Conservation (phyloP, 1,140 invertebrate species). For the Sinella curviseta region DNA sequence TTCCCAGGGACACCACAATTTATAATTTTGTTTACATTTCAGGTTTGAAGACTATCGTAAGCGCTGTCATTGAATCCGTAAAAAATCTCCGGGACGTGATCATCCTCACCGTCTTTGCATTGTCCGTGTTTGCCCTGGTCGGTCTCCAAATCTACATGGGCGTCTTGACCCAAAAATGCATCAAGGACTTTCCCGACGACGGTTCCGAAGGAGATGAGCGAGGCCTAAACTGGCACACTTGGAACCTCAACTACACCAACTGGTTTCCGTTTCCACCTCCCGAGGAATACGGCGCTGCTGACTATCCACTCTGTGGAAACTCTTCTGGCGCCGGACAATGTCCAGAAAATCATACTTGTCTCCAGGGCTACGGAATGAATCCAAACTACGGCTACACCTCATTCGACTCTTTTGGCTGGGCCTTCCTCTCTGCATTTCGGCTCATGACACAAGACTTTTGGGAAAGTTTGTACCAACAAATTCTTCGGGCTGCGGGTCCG, state of each 20-base stretch:
- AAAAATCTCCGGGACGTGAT: constrained; percentile 98
- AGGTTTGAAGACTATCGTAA: constrained; percentile 99
- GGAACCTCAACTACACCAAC: not conserved
- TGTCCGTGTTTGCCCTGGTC: constrained; percentile 96
- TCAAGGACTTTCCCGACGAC: constrained; percentile 79
- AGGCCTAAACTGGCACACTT: no score
- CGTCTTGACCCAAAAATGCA: no score
- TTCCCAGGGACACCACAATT: no score
- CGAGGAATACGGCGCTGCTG: constrained; percentile 58
- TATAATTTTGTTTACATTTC: no score
- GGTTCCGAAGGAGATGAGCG: constrained; percentile 68
- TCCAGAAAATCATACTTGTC: constrained; percentile 56
- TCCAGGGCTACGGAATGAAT: no score
- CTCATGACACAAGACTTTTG: not conserved
- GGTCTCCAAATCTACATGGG: constrained; percentile 95
- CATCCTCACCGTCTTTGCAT: constrained; percentile 96
- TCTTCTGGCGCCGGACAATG: constrained; percentile 73
- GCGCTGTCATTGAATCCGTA: no score
- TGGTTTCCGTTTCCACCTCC: constrained; percentile 50
- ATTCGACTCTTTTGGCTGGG: no score
- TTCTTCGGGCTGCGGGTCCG: constrained; percentile 78
- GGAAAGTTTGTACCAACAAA: constrained; percentile 57
- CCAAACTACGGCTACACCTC: no score
- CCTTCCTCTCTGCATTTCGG: constrained; percentile 60
- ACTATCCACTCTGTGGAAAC: constrained; percentile 81